Conservation (phyloP, 1,140 invertebrate genomes). For the Nylanderia fulva region DNA sequence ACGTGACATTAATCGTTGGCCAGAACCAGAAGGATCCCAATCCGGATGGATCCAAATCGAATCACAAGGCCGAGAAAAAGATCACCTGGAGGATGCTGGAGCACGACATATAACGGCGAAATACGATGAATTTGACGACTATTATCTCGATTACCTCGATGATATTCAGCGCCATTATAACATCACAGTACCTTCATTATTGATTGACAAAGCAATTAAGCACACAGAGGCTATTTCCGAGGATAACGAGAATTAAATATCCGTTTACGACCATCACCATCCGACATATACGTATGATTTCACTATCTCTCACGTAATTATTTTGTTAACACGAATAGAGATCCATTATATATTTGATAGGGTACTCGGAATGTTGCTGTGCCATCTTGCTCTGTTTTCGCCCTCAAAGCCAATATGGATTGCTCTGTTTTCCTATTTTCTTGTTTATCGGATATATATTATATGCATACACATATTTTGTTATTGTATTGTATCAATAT, state of each 20-base stretch:
- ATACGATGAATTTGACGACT: no score
- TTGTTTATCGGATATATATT: slow-evolving; percentile 21
- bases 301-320: no score
- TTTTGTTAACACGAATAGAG: slow-evolving; percentile 50
- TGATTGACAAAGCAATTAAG: no score
- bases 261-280: slow-evolving; percentile 82
- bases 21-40: slow-evolving; percentile 72
- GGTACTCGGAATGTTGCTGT: slow-evolving; percentile 12
- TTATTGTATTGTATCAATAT: slow-evolving; percentile 57
- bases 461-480: slow-evolving; percentile 44
- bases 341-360: slow-evolving; percentile 26
- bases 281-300: no score
- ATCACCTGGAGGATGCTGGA: slow-evolving; percentile 84
- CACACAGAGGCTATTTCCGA: no score
- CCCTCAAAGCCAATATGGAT: slow-evolving; percentile 42
- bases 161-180: no score
- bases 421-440: slow-evolving; percentile 64
- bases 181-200: no score
- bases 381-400: slow-evolving; percentile 10
- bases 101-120: no score
- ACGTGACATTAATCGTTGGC: slow-evolving; percentile 79
- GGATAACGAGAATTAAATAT: slow-evolving; percentile 72
- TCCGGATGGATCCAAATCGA: slow-evolving; percentile 82
- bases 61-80: slow-evolving; percentile 83
- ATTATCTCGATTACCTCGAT: no score